phyloP scores from a whole-genome alignment of 2,888 invertebrate genomes.

The Siphlonurus alternatus region DNA sequence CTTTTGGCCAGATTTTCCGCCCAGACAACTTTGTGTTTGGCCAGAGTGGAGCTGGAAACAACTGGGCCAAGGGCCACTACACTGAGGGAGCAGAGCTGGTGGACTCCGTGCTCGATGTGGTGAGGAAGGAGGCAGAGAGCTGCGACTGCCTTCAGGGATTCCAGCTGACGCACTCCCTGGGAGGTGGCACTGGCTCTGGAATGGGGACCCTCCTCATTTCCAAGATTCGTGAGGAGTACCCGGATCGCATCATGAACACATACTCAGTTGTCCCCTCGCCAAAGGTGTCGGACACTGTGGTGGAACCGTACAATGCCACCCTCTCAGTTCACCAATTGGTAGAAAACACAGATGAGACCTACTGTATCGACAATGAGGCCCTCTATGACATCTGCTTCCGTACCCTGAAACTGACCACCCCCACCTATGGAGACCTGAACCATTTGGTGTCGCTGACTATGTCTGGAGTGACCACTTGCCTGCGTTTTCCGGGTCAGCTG shows the following conservation, averaged over 20 bases:
- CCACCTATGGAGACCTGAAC: too few relatives aligned
- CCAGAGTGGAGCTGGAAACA: too few relatives aligned
- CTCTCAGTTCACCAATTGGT: conserved; percentile 76
- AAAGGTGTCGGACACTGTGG: conserved; percentile 73
- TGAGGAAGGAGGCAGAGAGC: conserved; percentile 30
- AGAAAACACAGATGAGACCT: too few relatives aligned
- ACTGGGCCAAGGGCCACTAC: too few relatives aligned
- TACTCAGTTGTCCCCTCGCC: too few relatives aligned
- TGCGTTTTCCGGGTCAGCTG: conserved; percentile 51
- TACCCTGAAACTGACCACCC: conserved; percentile 85
- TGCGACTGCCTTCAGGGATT: conserved; percentile 41
- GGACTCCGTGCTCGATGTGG: conserved; percentile 32
- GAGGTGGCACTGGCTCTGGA: too few relatives aligned
- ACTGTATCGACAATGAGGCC: conserved; percentile 86
- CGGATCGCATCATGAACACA: conserved; percentile 45
- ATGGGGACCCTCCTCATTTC: conserved; percentile 44
- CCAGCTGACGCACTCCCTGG: conserved; percentile 38
- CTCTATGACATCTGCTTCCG: conserved; percentile 86
- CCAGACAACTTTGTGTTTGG: too few relatives aligned
- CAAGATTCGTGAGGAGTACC: conserved; percentile 46
- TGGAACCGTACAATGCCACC: conserved; percentile 84
- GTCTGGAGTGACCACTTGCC: too few relatives aligned
- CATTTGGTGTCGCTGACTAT: too few relatives aligned
- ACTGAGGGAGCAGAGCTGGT: conserved; percentile 41
- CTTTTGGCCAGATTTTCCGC: too few relatives aligned